Evolutionary conservation across 1,140 invertebrate species (phyloP), one percentile per base, ranked within the genome.

Genomic region (Cyphomyrmex costatus): DNA sequence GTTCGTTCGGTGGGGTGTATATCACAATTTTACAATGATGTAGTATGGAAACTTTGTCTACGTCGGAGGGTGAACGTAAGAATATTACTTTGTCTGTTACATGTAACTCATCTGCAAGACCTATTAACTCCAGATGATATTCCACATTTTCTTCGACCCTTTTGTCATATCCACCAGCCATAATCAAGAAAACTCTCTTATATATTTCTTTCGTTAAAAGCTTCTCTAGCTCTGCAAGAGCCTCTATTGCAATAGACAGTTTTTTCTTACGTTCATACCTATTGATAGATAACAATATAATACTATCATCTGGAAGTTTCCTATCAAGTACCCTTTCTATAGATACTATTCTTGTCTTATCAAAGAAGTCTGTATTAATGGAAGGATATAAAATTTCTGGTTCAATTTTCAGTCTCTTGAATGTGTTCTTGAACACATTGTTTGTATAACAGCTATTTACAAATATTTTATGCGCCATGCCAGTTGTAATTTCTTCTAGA

Each of bases 201-300:
- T 96, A 98, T 86, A 97, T 95, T 49, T 96, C 90, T 33, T 95
- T 88, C 60, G 93, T 93, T 24, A 97, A 83, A 36, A 95, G 92
- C 51, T 95, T 92, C 90, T 96, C 96, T 46, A 98, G 95, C 83
- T 97, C 94, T 91, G 97, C 96, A 77, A 99, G 96, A 16, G 98
- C 97, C 90, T 97, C 94, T 58, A 99, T 95, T 0, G 98, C 98
- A 21, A 99, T 94, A 21, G 95, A 95, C 7, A 99, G 95, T 94
- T 99, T 98, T 95, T 99, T 99, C 93, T 99, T 99, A 14, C 98
- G 96, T 93, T 99, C 99, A 95, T 98, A 99, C 90, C 99, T 96
- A 95, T 99, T 99, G 79, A 99, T 97, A 0, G 99, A 99, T 2
- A 99, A 94, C 92, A 99, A 98, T 60, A 98, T 93, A 91, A 97